These are phyloP conservation scores for Crocuta crocuta DNA, from an alignment of 2,113 vertebrate species.

Conservation along the genomic window DNA sequence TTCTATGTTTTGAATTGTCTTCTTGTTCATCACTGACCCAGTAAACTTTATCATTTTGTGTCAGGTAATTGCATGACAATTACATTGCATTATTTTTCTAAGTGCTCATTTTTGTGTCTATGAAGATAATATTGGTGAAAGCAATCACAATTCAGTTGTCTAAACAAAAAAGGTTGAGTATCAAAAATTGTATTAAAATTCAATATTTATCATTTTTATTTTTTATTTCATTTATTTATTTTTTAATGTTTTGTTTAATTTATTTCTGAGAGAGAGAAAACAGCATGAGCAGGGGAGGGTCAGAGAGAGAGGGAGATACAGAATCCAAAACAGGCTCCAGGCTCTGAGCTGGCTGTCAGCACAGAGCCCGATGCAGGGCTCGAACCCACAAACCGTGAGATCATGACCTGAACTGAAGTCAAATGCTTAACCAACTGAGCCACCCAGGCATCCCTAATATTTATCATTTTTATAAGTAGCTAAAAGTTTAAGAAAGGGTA, in stretches of 20 bases:
- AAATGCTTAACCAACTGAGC: too few species aligned
- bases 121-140: not conserved
- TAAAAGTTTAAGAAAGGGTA: not conserved
- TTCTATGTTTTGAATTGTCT: not conserved
- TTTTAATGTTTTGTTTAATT: too few species aligned
- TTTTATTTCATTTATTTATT: too few species aligned
- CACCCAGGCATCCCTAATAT: not conserved
- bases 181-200: not conserved
- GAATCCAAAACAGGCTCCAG: too few species aligned
- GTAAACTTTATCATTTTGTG: not conserved
- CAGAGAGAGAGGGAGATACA: too few species aligned
- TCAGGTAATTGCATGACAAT: not conserved
- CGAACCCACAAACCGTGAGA: too few species aligned
- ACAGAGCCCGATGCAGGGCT: too few species aligned
- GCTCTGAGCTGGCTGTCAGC: too few species aligned
- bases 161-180: not conserved
- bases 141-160: not conserved
- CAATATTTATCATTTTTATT: not conserved
- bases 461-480: not conserved
- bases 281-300: too few species aligned
- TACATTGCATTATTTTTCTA: not conserved
- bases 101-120: not conserved
- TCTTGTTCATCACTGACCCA: not conserved
- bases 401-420: too few species aligned
- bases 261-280: too few species aligned